A percentile compares a stretch with the other conserved stretches of the same genome.
Evolutionary conservation across 2,113 vertebrate species (phyloP).

Genomic region (Cochlearius cochlearius): DNA sequence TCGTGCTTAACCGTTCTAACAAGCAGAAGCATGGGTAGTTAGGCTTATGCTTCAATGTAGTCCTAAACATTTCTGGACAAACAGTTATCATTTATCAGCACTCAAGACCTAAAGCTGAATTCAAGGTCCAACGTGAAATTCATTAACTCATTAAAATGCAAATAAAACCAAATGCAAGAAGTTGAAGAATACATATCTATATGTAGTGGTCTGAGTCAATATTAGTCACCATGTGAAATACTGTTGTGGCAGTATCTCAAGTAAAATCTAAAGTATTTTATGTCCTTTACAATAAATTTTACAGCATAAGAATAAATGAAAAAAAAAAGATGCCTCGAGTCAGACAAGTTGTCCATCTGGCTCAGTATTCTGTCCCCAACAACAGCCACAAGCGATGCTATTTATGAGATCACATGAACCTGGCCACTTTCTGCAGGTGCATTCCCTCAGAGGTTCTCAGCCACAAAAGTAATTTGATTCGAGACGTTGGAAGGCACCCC

Average conservation of each 20-base stretch:
- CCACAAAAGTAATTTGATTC: neutral
- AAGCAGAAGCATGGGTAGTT: neutral
- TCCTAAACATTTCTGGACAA: neutral
- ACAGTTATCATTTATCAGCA: neutral
- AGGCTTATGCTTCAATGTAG: neutral
- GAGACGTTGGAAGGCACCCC: neutral
- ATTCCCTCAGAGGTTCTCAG: neutral
- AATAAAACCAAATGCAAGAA: neutral
- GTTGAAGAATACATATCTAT: neutral
- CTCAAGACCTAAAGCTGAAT: neutral
- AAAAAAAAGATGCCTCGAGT: neutral
- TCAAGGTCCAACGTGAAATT: neutral
- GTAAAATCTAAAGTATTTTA: neutral
- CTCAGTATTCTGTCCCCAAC: neutral
- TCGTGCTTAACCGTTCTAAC: neutral
- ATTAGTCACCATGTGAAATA: neutral
- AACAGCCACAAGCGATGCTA: neutral
- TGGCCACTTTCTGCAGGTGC: neutral
- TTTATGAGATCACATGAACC: neutral
- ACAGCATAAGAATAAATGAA: neutral
- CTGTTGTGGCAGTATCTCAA: neutral
- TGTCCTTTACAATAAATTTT: neutral
- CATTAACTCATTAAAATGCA: neutral
- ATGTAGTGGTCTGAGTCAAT: neutral
- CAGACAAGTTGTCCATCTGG: neutral